Conservation (phyloP, 92 coral and sea anemone species). For the Palythoa grandis region DNA sequence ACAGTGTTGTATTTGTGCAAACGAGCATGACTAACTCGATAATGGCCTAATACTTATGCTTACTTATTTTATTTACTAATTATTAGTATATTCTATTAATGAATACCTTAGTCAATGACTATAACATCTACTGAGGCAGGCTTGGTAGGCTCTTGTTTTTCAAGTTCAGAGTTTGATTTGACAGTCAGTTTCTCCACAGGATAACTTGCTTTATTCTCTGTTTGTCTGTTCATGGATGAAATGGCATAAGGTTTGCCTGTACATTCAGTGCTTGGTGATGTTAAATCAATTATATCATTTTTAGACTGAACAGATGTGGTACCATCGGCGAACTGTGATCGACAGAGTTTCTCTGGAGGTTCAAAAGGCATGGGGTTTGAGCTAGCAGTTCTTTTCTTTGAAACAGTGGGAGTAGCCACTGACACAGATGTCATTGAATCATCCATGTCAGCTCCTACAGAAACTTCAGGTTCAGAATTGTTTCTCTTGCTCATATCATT, state of each 20-base stretch:
- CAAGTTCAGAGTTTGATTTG: background rate
- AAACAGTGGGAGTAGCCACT: background rate
- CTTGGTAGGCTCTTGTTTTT: background rate
- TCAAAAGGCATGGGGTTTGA: background rate
- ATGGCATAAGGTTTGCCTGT: background rate
- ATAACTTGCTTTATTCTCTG: background rate
- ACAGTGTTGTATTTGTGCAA: no score
- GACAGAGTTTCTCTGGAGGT: background rate
- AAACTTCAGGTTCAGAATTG: background rate
- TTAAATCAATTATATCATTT: background rate
- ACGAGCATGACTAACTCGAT: no score
- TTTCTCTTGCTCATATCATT: background rate
- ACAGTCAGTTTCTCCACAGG: background rate
- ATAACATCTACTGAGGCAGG: constrained; percentile 10
- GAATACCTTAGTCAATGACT: constrained; percentile 17
- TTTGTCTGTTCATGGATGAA: background rate
- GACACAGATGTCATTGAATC: background rate
- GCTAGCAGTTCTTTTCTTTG: constrained; percentile 12
- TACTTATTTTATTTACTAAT: no score
- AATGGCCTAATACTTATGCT: no score
- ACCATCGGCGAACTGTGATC: background rate
- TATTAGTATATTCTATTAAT: no score
- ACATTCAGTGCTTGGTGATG: constrained; percentile 11
- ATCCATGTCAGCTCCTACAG: background rate
- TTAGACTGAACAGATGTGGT: background rate